A percentile compares a stretch with the other conserved stretches of the same genome.
Evolutionary conservation across 2,113 vertebrate genomes (phyloP).

Genomic region (Hydrolagus affinis): DNA sequence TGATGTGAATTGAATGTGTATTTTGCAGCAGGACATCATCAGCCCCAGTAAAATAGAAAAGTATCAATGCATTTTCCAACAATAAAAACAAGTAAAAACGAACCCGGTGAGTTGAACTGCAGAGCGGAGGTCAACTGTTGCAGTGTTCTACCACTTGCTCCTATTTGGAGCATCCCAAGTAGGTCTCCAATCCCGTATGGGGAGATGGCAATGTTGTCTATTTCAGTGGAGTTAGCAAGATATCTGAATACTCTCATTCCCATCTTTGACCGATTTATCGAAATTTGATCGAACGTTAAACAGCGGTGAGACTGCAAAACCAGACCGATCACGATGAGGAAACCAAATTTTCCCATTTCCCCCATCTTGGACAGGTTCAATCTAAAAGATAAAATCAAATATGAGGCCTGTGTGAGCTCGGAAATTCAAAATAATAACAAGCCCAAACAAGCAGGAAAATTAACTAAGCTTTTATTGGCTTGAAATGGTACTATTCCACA

Average conservation of each 20-base stretch:
- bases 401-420: not conserved
- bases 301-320: slow-evolving; percentile 51
- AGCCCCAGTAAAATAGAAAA: too few relatives aligned
- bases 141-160: slow-evolving; percentile 76
- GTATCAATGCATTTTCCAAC: not conserved
- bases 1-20: too few relatives aligned
- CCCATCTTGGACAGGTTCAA: slow-evolving; percentile 42
- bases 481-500: slow-evolving; percentile 39
- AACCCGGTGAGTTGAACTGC: slow-evolving; percentile 78
- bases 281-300: slow-evolving; percentile 59
- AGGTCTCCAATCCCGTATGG: slow-evolving; percentile 83
- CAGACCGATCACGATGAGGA: slow-evolving; percentile 49
- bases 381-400: slow-evolving; percentile 36
- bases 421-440: not conserved
- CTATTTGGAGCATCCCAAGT: slow-evolving; percentile 81
- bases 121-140: slow-evolving; percentile 72
- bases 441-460: slow-evolving; percentile 6
- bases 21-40: too few relatives aligned
- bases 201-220: slow-evolving; percentile 79
- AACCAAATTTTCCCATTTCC: slow-evolving; percentile 57
- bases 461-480: slow-evolving; percentile 25
- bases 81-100: slow-evolving; percentile 29
- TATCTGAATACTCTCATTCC: slow-evolving; percentile 86
- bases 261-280: slow-evolving; percentile 77
- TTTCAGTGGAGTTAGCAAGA: slow-evolving; percentile 62